Conservation (phyloP, 2,797 vertebrate species). For the Epinephelus awoara region DNA sequence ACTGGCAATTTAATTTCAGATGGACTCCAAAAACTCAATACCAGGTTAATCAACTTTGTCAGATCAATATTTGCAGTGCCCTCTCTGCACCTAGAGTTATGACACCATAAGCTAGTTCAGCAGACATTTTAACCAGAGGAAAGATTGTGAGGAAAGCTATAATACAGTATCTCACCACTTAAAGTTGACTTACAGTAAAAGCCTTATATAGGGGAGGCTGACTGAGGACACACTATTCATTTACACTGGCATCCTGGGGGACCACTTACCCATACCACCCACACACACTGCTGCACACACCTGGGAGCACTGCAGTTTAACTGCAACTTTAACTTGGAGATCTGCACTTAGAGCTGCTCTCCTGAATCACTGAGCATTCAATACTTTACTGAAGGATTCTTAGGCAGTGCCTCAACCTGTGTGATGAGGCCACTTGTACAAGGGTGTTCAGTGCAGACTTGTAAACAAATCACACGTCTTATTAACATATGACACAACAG, state of each 20-base stretch:
- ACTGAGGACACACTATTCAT: conserved; percentile 38
- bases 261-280: conserved; percentile 10
- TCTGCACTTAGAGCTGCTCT: background rate
- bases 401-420: background rate
- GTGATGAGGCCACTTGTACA: background rate
- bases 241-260: conserved; percentile 15
- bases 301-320: conserved; percentile 8
- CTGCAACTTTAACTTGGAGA: background rate
- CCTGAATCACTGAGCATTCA: background rate
- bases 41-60: conserved; percentile 20
- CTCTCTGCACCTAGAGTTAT: background rate
- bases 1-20: background rate
- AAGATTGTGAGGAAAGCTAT: background rate
- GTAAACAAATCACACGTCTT: background rate
- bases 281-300: conserved; percentile 9
- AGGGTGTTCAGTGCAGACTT: background rate
- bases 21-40: conserved; percentile 12
- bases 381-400: background rate
- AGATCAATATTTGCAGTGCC: conserved; percentile 18
- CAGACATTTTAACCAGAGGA: conserved; percentile 2
- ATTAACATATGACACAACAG: background rate
- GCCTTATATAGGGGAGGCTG: conserved; percentile 16
- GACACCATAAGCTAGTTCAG: background rate
- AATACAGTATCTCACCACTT: background rate
- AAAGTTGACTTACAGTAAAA: conserved; percentile 10